Evolutionary conservation across 2,113 vertebrate genomes (phyloP), one percentile per base, ranked within the genome.

Genomic region (Tor tambroides): DNA sequence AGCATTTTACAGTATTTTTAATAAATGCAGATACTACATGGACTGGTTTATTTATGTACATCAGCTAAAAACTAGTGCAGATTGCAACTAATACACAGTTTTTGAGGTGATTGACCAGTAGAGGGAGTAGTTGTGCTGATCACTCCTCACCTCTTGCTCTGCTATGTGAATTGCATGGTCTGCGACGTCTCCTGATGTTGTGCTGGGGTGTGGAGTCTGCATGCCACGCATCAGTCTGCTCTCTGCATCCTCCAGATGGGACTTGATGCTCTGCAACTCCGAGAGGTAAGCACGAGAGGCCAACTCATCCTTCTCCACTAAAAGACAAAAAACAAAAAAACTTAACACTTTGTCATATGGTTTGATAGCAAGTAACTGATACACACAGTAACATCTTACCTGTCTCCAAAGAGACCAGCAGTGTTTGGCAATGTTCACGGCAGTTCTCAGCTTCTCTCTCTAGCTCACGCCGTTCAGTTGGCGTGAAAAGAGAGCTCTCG

Each of bases 261-360:
- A 94, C 1, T 91, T 93, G 90, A 99, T 95, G 85, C 96, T 95
- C 91, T 95, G 96, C 80, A 99, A 95, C 92, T 99, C 97, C 0
- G 97, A 97, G 87, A 98, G 95, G 46, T 96, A 97, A 0, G 94
- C 96, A 76, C 95, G 96, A 85, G 96, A 97, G 0, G 95, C 83
- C 0, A 95, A 96, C 94, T 99, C 98, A 3, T 99, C 97, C 92
- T 99, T 98, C 92, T 99, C 98, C 89, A 96, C 98, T 99, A 94
- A 32, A 85, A 43, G 3, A 56, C 80, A 84, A 28, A 77, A 30
- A 59, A 6, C n/a, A 12, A 0, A 51, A 35, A 71, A 15, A 82
- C 12, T 84, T 11, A 54, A 9, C 41, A 67, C 59, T 15, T 12
- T 30, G 61, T 30, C 61, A 23, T n/a, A 71, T 6, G n/a, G 1